These are phyloP conservation scores for Artibeus lituratus DNA, from an alignment of 2,797 vertebrate genomes.

Conservation along the genomic window DNA sequence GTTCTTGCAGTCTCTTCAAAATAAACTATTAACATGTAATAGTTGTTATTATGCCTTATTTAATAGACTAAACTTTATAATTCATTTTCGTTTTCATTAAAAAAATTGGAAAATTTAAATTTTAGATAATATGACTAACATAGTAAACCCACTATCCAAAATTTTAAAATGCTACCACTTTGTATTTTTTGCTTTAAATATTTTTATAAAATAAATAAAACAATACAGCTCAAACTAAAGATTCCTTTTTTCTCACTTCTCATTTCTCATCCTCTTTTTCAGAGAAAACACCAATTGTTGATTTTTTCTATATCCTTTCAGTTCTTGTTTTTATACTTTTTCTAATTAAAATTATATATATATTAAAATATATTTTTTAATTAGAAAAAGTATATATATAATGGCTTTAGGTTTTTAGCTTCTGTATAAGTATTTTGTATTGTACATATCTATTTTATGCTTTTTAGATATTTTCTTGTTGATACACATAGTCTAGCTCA, in stretches of 20 bases:
- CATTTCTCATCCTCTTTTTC: neutral
- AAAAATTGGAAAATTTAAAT: constrained; percentile 14
- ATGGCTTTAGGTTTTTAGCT: constrained; percentile 28
- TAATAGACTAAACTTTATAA: neutral
- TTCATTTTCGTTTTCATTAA: constrained; percentile 19
- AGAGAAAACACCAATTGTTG: neutral
- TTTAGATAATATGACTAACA: constrained; percentile 13
- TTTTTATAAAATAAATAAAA: neutral
- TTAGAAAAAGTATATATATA: no score
- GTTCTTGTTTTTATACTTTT: neutral
- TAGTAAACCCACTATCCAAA: neutral
- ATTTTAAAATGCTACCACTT: neutral
- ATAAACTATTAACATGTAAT: neutral
- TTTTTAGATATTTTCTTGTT: neutral
- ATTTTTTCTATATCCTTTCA: neutral
- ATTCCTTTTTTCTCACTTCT: neutral
- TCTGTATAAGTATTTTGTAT: neutral
- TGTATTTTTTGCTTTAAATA: neutral
- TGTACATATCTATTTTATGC: neutral
- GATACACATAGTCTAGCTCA: neutral
- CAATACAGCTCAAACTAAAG: neutral
- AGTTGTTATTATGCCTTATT: neutral
- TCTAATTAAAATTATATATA: neutral
- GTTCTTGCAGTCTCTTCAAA: neutral
- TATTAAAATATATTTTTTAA: no score